Percentiles rank a stretch among this genome's conserved stretches.
Evolutionary conservation across 2,888 invertebrate genomes (phyloP).

Genomic region (Toxonevra muliebris): DNA sequence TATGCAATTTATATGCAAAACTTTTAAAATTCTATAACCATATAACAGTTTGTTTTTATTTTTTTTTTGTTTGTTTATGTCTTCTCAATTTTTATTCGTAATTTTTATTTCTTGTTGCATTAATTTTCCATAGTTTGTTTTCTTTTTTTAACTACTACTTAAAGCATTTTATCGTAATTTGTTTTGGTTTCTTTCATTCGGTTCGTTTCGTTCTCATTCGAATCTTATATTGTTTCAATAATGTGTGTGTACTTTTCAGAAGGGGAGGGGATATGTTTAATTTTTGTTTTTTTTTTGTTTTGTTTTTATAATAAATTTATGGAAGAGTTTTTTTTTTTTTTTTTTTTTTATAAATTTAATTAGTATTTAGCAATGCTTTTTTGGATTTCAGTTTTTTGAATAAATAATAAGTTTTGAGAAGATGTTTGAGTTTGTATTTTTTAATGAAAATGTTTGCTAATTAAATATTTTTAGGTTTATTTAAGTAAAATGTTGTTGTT

Average conservation of each 20-base stretch:
- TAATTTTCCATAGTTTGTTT: too few relatives aligned
- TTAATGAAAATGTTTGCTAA: not conserved
- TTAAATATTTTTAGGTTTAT: not conserved
- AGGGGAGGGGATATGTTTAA: conserved; percentile 41
- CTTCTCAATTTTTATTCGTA: too few relatives aligned
- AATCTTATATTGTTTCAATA: conserved; percentile 2
- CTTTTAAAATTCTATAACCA: conserved; percentile 41
- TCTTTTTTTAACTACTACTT: too few relatives aligned
- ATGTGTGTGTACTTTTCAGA: conserved; percentile 31
- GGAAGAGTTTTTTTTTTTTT: conserved; percentile 29
- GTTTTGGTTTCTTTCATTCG: conserved; percentile 13
- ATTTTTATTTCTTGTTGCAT: too few relatives aligned
- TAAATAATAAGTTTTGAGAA: not conserved
- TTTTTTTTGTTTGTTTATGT: conserved; percentile 7
- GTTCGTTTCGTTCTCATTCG: not conserved
- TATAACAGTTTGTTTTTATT: conserved; percentile 38
- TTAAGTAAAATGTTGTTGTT: conserved; percentile 17
- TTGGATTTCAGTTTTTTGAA: not conserved
- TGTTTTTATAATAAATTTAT: conserved; percentile 41
- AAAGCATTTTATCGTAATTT: not conserved
- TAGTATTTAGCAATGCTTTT: conserved; percentile 44
- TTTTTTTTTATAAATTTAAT: conserved; percentile 36
- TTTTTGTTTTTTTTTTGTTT: conserved; percentile 29
- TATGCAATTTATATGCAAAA: conserved; percentile 52
- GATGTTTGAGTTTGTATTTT: not conserved